Evolutionary conservation across 2,113 vertebrate species (phyloP), one percentile per base, ranked within the genome.

Genomic region (Podarcis cretensis): DNA sequence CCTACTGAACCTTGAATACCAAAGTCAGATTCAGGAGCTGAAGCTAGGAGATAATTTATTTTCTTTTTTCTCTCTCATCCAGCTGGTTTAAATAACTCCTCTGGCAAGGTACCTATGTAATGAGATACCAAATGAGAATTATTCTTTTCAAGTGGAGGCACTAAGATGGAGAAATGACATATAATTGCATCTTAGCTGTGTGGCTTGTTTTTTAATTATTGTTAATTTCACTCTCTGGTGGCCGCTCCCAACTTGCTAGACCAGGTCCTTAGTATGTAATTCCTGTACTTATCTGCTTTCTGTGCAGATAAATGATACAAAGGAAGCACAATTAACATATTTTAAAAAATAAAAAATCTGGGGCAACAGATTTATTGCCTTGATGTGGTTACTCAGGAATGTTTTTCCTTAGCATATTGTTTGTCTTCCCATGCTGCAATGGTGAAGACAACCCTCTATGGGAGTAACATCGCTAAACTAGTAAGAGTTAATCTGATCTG

Each of bases 1-100:
- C 74, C 75, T 86, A 80, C 76, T 48, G 20, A 74, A 13, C 80
- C 54, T 43, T 48, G 77, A 43, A 43, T 85, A 21, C 77, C 87
- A 81, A 54, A 81, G 81, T 81, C 63, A 59, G 32, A 35, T 48
- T 79, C 82, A 73, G 65, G 83, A 84, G 82, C 82, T 77, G 63
- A 73, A 90, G 63, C 63, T 88, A 40, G 27, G 30, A 63, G 57
- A 81, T 57, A 32, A 75, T 27, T 83, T 75, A 80, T 54, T 77
- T 12, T 13, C 63, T 20, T 85, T 1, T 75, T 48, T 84, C 0
- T 5, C 2, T 57, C 82, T 30, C 25, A 0, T 3, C 9, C 8
- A 5, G 35, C 18, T 75, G 6, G 13, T 65, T 35, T 89, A 73
- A 73, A 81, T 88, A 71, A 86, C 69, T 90, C 32, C 59, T 77